Evolutionary conservation across 2,888 invertebrate genomes (phyloP).

Genomic region (Macrosiphum euphorbiae): DNA sequence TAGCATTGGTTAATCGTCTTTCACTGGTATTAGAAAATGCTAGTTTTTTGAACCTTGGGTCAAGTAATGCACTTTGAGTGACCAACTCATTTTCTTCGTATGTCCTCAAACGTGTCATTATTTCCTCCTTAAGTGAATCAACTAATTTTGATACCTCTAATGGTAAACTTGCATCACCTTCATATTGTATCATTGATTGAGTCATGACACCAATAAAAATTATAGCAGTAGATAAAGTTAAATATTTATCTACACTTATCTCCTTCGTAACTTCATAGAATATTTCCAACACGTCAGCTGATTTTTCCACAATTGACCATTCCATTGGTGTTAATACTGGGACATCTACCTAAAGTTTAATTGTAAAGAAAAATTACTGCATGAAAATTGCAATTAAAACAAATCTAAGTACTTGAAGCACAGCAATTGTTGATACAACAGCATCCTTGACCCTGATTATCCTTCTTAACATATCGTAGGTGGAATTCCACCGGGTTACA

Average conservation of each 20-base stretch:
- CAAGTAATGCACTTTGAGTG: neutral
- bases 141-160: neutral
- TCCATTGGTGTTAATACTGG: constrained; percentile 5
- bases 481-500: neutral
- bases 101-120: neutral
- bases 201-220: neutral
- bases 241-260: neutral
- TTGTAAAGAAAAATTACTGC: neutral
- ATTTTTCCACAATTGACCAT: neutral
- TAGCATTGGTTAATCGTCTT: neutral
- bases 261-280: neutral
- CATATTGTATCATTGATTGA: neutral
- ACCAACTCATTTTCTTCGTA: neutral
- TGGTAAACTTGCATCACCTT: neutral
- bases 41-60: neutral
- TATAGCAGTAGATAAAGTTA: neutral
- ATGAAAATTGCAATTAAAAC: neutral
- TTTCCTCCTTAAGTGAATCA: neutral
- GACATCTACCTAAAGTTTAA: neutral
- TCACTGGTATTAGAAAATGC: neutral
- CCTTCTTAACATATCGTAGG: neutral
- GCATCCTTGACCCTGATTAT: neutral
- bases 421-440: neutral
- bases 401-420: neutral
- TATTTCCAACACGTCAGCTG: neutral